Percentiles rank a stretch among this genome's conserved stretches.
phyloP scores from a whole-genome alignment of 1,140 invertebrate species.

The Aleiodes sp. region DNA sequence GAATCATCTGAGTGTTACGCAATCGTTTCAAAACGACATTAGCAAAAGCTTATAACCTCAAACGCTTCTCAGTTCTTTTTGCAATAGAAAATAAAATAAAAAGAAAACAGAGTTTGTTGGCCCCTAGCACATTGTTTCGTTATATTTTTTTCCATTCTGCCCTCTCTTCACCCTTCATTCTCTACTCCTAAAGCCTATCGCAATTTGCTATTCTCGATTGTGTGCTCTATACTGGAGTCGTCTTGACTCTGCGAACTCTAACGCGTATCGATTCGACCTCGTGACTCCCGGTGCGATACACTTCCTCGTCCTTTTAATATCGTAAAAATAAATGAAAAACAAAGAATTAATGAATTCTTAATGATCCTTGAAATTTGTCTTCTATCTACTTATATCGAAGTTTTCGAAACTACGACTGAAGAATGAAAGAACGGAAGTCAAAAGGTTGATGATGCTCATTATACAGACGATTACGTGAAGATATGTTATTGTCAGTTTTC shows the following conservation, averaged over 20 bases:
- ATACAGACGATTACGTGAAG: no score
- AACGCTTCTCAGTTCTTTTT: no score
- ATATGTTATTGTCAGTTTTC: no score
- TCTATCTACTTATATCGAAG: no score
- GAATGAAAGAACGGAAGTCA: no score
- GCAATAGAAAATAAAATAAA: not conserved
- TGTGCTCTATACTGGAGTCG: not conserved
- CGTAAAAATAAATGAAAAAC: no score
- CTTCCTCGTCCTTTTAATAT: not conserved
- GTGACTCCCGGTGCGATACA: conserved; percentile 17
- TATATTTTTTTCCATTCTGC: not conserved
- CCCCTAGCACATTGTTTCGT: not conserved
- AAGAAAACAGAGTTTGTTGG: not conserved
- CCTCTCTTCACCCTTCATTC: not conserved
- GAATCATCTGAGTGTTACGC: conserved; percentile 21
- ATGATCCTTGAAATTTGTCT: not conserved
- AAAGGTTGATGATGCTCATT: no score
- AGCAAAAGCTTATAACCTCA: not conserved
- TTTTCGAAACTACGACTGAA: no score
- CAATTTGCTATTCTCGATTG: conserved; percentile 7
- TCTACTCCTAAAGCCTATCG: not conserved
- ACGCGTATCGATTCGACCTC: conserved; percentile 28
- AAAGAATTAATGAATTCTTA: not conserved
- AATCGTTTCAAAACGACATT: conserved; percentile 6
- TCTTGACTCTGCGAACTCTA: not conserved